Conservation (phyloP, 2,797 vertebrate genomes). For the Rallus crepitans region DNA sequence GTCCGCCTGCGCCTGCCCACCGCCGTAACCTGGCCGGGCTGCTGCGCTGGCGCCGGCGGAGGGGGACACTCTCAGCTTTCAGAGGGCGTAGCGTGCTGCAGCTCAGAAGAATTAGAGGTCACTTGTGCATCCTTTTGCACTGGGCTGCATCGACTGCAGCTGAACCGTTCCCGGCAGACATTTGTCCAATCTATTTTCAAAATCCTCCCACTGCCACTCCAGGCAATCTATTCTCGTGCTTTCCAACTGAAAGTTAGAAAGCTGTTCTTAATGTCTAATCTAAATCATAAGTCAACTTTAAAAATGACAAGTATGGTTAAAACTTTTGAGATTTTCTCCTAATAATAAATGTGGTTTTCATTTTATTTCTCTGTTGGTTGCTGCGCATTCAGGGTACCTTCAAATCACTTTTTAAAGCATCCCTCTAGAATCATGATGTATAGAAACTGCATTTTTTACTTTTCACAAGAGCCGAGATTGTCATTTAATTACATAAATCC, state of each 20-base stretch:
- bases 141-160: neutral
- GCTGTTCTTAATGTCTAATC: slow-evolving; percentile 66
- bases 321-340: slow-evolving; percentile 58
- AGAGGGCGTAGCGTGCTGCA: fast-evolving
- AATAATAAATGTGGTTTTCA: slow-evolving; percentile 55
- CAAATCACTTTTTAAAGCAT: slow-evolving; percentile 51
- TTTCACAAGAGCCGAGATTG: slow-evolving; percentile 37
- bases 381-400: slow-evolving; percentile 15
- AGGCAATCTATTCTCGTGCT: slow-evolving; percentile 62
- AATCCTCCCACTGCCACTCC: slow-evolving; percentile 67
- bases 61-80: neutral
- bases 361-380: slow-evolving; percentile 57
- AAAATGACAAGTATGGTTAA: slow-evolving; percentile 41
- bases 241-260: slow-evolving; percentile 50
- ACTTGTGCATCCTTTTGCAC: neutral
- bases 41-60: fast-evolving
- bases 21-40: fast-evolving
- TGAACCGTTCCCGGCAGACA: slow-evolving; percentile 24
- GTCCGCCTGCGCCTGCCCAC: fast-evolving
- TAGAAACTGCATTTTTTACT: slow-evolving; percentile 30
- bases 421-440: slow-evolving; percentile 26
- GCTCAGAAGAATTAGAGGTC: neutral
- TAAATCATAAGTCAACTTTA: slow-evolving; percentile 62
- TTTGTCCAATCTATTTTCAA: slow-evolving; percentile 66
- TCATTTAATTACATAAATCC: slow-evolving; percentile 63